Conservation (phyloP, 2,797 vertebrate species). For the Anisognathus igniventris region DNA sequence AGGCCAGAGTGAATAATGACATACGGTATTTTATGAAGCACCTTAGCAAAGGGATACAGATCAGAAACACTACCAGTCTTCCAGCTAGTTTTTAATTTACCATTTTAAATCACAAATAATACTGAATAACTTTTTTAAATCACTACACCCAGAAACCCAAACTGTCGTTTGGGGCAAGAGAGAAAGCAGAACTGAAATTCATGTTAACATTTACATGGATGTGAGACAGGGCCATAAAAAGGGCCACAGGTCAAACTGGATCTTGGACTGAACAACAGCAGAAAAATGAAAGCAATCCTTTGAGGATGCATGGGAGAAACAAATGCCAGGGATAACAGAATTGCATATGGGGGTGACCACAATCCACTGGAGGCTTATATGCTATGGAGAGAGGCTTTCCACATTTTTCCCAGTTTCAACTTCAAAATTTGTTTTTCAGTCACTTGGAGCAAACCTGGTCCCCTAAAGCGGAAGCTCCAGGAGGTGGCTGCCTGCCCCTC, state of each 20-base stretch:
- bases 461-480: background rate
- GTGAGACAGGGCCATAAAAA: background rate
- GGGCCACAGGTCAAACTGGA: background rate
- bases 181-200: constrained; percentile 9
- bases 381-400: background rate
- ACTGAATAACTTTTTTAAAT: background rate
- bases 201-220: background rate
- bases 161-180: background rate
- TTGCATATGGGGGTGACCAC: background rate
- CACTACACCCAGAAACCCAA: background rate
- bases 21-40: constrained; percentile 53
- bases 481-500: constrained; percentile 17
- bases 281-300: background rate
- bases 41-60: constrained; percentile 40
- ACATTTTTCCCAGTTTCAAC: background rate
- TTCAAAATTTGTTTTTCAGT: background rate
- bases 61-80: constrained; percentile 11
- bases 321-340: background rate
- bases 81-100: constrained; percentile 49
- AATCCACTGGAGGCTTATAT: background rate
- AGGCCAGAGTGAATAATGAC: constrained; percentile 52
- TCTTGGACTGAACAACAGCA: background rate
- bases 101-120: constrained; percentile 10
- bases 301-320: background rate
- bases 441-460: background rate